These are phyloP conservation scores for Pocillopora meandrina DNA, from an alignment of 92 coral and sea anemone species.

Conservation along the genomic window DNA sequence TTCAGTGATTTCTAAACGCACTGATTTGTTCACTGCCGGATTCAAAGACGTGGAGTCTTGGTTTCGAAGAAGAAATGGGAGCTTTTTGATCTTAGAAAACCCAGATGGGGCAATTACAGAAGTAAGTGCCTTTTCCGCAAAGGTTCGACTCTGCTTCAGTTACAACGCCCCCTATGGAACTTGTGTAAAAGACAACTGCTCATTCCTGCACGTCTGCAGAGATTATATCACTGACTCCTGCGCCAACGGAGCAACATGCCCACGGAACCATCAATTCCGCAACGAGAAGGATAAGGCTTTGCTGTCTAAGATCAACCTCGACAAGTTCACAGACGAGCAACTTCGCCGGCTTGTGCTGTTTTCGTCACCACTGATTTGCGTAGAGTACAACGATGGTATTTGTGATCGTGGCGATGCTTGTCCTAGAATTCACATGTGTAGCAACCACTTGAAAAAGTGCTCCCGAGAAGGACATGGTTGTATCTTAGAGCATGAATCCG, in stretches of 20 bases:
- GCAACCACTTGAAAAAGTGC: constrained; percentile 53
- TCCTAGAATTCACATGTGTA: constrained; percentile 73
- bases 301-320: constrained; percentile 43
- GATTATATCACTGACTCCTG: constrained; percentile 50
- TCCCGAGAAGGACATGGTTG: constrained; percentile 52
- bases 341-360: constrained; percentile 48
- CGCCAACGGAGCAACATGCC: constrained; percentile 49
- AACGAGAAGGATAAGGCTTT: constrained; percentile 30
- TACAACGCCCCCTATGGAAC: constrained; percentile 35
- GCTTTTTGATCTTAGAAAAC: constrained; percentile 47
- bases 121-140: constrained; percentile 48
- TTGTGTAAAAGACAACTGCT: constrained; percentile 37
- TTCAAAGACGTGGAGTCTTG: constrained; percentile 36
- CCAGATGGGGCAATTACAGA: constrained; percentile 24
- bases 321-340: constrained; percentile 48
- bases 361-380: constrained; percentile 60
- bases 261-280: constrained; percentile 42
- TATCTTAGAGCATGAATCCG: constrained; percentile 63
- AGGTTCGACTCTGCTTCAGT: constrained; percentile 51
- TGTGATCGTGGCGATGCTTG: constrained; percentile 48
- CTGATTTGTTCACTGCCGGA: constrained; percentile 42
- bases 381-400: constrained; percentile 56
- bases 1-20: constrained; percentile 40
- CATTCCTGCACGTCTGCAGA: constrained; percentile 53
- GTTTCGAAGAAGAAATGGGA: constrained; percentile 47